A percentile compares a stretch with the other conserved stretches of the same genome.
Evolutionary conservation across 1,140 invertebrate genomes (phyloP).

Genomic region (Kradibia gibbosae): DNA sequence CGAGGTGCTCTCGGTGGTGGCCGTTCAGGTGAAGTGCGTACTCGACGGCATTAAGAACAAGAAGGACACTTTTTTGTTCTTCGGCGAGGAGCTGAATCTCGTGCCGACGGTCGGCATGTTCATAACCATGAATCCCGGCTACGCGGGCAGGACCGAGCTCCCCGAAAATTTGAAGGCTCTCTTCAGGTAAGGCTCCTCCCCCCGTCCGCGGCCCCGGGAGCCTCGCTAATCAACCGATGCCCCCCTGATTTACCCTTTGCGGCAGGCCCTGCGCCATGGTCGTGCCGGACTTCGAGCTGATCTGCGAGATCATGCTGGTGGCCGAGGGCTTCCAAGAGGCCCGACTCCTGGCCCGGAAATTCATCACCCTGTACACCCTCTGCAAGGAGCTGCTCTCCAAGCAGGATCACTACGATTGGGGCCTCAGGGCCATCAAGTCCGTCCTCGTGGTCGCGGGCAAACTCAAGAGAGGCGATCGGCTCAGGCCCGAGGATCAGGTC

Average conservation of each 20-base stretch:
- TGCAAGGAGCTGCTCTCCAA: conserved; percentile 91
- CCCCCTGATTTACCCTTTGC: background rate
- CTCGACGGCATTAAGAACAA: conserved; percentile 89
- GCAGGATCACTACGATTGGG: conserved; percentile 97
- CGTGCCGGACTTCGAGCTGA: conserved; percentile 93
- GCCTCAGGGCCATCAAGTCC: conserved; percentile 92
- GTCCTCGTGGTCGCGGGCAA: conserved; percentile 93
- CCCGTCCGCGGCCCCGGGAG: too few species aligned
- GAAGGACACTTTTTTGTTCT: conserved; percentile 86
- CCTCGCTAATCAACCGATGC: too few species aligned
- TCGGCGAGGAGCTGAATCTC: conserved; percentile 85
- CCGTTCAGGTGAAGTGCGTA: conserved; percentile 87
- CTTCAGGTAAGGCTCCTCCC: conserved; percentile 72
- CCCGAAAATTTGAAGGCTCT: conserved; percentile 86
- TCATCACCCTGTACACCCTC: conserved; percentile 91
- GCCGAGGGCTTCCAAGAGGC: conserved; percentile 94
- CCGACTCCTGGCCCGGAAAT: conserved; percentile 88
- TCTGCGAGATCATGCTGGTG: conserved; percentile 95
- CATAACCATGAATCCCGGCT: conserved; percentile 96
- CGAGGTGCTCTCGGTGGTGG: conserved; percentile 93
- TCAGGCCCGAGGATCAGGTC: conserved; percentile 83
- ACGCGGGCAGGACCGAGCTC: conserved; percentile 88
- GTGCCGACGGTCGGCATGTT: conserved; percentile 90
- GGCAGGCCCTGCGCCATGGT: conserved; percentile 94
- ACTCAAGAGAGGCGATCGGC: conserved; percentile 79